Evolutionary conservation across 2,888 invertebrate genomes (phyloP).

Genomic region (Odontocerum albicorne): DNA sequence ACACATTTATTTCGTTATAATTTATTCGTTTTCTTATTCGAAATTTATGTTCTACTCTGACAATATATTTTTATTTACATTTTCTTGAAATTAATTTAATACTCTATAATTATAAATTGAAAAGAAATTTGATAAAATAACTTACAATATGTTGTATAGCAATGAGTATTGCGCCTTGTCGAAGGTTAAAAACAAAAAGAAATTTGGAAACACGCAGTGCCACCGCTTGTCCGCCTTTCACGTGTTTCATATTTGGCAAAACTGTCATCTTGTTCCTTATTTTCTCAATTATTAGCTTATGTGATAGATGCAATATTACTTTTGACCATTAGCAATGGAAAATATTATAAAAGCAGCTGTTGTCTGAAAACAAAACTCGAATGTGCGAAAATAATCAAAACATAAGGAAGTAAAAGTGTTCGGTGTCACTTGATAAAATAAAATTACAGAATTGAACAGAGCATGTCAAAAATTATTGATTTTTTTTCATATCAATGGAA

Average conservation of each 20-base stretch:
- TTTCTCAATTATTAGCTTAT: not conserved
- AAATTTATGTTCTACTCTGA: no score
- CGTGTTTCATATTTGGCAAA: conserved; percentile 1
- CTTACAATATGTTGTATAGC: conserved; percentile 60
- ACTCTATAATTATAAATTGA: no score
- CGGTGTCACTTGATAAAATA: conserved; percentile 11
- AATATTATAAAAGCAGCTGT: conserved; percentile 21
- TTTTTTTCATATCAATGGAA: conserved; percentile 9
- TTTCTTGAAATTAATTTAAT: no score
- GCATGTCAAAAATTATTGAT: conserved; percentile 35
- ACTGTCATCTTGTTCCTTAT: conserved; percentile 1
- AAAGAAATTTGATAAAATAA: no score
- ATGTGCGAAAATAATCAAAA: not conserved
- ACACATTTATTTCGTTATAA: no score
- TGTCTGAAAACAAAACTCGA: conserved; percentile 26
- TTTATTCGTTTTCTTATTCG: no score
- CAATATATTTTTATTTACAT: no score
- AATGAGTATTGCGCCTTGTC: conserved; percentile 57
- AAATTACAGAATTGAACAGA: conserved; percentile 19
- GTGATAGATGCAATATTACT: not conserved
- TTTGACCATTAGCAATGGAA: no score
- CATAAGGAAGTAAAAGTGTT: no score
- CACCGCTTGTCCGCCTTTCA: conserved; percentile 11
- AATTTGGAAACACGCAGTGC: conserved; percentile 42
- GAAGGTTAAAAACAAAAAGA: conserved; percentile 56